Conservation (phyloP, 2,113 vertebrate species). For the Platysteira castanea region DNA sequence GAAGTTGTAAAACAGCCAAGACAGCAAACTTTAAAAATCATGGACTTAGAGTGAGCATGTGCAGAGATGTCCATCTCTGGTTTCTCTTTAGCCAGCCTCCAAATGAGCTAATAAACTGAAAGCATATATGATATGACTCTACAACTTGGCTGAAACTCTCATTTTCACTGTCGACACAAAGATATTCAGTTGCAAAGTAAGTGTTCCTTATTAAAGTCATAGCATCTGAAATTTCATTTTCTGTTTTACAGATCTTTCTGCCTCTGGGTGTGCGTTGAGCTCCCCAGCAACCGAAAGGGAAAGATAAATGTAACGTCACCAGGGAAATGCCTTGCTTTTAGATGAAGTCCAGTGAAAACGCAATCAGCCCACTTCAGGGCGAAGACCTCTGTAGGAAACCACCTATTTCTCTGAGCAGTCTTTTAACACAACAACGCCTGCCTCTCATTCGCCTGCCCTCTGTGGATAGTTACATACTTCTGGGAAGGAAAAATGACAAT, state of each 20-base stretch:
- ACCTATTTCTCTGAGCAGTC: background rate
- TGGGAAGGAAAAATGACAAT: background rate
- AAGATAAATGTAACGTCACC: background rate
- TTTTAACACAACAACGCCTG: background rate
- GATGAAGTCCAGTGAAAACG: background rate
- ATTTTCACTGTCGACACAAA: constrained; percentile 33
- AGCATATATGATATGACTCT: constrained; percentile 45
- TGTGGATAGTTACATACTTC: background rate
- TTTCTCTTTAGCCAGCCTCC: constrained; percentile 49
- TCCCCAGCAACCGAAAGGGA: background rate
- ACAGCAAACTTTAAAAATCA: constrained; percentile 52
- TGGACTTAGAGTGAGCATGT: constrained; percentile 43
- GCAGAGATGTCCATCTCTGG: constrained; percentile 59
- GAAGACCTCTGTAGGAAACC: background rate
- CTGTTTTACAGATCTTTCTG: constrained; percentile 18
- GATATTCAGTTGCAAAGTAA: constrained; percentile 6
- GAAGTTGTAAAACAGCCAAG: constrained; percentile 34
- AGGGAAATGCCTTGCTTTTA: background rate
- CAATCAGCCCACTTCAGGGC: background rate
- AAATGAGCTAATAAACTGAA: constrained; percentile 66
- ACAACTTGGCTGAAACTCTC: constrained; percentile 20
- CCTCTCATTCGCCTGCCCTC: background rate
- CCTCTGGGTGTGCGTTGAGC: background rate
- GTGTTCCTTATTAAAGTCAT: background rate
- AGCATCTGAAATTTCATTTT: constrained; percentile 30